Base-by-base conservation (phyloP, 2,888 invertebrate species). In the Conistra vaccinii region DNA sequence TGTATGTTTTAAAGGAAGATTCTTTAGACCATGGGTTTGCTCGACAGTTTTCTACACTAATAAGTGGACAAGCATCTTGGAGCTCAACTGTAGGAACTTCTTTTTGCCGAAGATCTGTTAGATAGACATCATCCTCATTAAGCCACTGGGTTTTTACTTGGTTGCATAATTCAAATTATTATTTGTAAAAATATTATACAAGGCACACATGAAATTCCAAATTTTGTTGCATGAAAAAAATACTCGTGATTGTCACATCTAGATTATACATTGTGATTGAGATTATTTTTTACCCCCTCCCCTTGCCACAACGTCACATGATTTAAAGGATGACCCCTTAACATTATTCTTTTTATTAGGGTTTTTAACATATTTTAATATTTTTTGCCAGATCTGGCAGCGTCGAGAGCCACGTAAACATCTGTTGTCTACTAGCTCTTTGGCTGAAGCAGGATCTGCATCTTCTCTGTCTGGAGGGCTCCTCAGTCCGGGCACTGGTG, bases 341-440 rank as follows among this genome's bases (percentile, higher is more conserved):
- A 17, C 6, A 45, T 10, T 32, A 45, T 65, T 35, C 4, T 53
- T 17, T 53, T 10, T 14, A 20, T 1, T 26, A 17, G 0, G 0
- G 29, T 29, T 48, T 6, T n/a, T n/a, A 14, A 39, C 6, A 48
- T 42, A 48, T 42, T 60, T 73, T 12, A 17, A 42, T 65, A 20
- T 14, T 57, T 32, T 51, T 61, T 69, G 10, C 10, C 95, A 98
- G 94, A 98, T 99, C 81, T 99, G 99, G 99, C 98, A 98, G 91
- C 97, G 98, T 55, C 96, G 99, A 80, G 99, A 99, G 92, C 98
- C 99, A 7, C 97, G 99, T 69, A 98, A 98, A 92, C 98, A 99
- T 95, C 96, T 99, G 80, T 93, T 98, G 69, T 98, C 98, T 12
- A 98, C 98, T 26, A 98, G 98, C 85, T 98, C 98, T 60, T 93